phyloP scores from a whole-genome alignment of 2,888 invertebrate species.

The Calameuta filiformis region DNA sequence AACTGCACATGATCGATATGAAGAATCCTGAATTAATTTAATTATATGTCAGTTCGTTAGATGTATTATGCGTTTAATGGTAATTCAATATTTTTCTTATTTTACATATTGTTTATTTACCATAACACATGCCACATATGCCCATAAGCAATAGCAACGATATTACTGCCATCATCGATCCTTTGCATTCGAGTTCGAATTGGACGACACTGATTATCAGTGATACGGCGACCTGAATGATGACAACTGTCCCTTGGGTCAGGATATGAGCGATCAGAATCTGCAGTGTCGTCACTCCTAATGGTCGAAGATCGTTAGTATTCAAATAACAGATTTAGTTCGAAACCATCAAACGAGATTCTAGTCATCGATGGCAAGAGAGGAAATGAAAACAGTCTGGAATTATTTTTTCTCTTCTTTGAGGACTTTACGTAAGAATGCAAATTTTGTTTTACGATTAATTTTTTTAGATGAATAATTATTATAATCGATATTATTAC shows the following conservation, averaged over 20 bases:
- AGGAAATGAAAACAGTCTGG: too few relatives aligned
- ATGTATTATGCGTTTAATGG: background rate
- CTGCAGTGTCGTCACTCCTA: conserved; percentile 81
- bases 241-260: conserved; percentile 79
- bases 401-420: too few relatives aligned
- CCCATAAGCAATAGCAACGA: conserved; percentile 78
- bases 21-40: conserved; percentile 73
- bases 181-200: conserved; percentile 73
- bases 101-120: conserved; percentile 54
- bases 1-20: conserved; percentile 82
- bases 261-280: conserved; percentile 84
- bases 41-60: background rate
- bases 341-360: background rate
- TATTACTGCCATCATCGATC: conserved; percentile 73
- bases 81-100: conserved; percentile 1
- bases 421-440: too few relatives aligned
- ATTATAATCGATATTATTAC: too few relatives aligned
- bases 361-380: too few relatives aligned
- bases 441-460: too few relatives aligned
- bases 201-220: conserved; percentile 73
- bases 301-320: conserved; percentile 2
- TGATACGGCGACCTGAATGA: conserved; percentile 75
- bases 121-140: conserved; percentile 87
- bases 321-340: background rate
- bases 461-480: too few relatives aligned